phyloP scores from a whole-genome alignment of 2,113 vertebrate species.

The Atherinomorus stipes region DNA sequence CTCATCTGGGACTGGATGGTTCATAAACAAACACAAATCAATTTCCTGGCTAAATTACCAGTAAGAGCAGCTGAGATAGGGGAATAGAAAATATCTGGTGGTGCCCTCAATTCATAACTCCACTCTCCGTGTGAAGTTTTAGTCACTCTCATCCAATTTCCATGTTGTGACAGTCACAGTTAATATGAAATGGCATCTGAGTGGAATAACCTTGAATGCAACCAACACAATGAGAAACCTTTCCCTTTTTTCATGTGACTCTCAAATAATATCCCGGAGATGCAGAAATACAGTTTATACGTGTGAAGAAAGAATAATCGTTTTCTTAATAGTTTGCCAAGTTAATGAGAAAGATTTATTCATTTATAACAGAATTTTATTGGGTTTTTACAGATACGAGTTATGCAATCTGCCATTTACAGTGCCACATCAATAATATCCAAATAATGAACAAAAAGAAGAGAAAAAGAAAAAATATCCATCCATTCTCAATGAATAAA shows the following conservation, averaged over 20 bases:
- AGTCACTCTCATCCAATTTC: conserved; percentile 25
- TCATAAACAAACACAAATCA: conserved; percentile 75
- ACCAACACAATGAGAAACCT: background rate
- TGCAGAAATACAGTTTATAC: too few relatives aligned
- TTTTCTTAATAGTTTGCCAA: too few relatives aligned
- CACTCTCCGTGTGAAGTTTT: conserved; percentile 24
- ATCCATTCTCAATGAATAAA: too few relatives aligned
- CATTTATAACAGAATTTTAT: too few relatives aligned
- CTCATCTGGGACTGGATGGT: conserved; percentile 63
- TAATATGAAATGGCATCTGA: conserved; percentile 14
- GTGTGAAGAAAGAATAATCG: too few relatives aligned
- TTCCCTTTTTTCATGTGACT: background rate
- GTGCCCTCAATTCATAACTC: conserved; percentile 45
- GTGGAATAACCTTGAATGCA: conserved; percentile 29
- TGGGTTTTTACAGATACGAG: too few relatives aligned
- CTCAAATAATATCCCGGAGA: too few relatives aligned
- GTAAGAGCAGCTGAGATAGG: conserved; percentile 33
- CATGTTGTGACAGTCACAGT: conserved; percentile 14
- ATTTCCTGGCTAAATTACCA: conserved; percentile 69
- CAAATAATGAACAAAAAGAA: too few relatives aligned
- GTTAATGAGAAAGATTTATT: too few relatives aligned
- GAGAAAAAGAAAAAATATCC: too few relatives aligned
- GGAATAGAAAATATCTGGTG: conserved; percentile 2
- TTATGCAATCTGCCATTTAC: too few relatives aligned
- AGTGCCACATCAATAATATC: too few relatives aligned